Percentiles rank a stretch among this genome's conserved stretches.
Conservation (phyloP, 1,140 invertebrate species). For the Brachionus plicatilis region DNA sequence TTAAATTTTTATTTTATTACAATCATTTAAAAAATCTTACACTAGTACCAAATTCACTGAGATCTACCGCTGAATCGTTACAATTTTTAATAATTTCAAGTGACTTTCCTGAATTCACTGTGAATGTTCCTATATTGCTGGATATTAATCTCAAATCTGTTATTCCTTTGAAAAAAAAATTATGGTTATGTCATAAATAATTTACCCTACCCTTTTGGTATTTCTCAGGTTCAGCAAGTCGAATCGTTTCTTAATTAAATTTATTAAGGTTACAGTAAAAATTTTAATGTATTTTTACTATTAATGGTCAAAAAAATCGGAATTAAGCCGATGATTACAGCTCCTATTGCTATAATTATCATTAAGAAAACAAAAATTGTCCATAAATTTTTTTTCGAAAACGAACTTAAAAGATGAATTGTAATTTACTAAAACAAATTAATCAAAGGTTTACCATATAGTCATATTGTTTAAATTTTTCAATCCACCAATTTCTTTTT, state of each 20-base stretch:
- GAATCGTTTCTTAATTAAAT: neutral
- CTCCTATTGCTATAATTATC: neutral
- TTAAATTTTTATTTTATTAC: neutral
- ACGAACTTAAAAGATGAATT: neutral
- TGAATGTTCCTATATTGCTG: neutral
- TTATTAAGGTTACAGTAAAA: too few relatives aligned
- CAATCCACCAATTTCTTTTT: too few relatives aligned
- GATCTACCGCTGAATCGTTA: neutral
- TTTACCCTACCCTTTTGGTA: neutral
- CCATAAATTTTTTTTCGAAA: neutral
- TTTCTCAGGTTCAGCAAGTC: neutral
- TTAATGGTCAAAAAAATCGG: neutral
- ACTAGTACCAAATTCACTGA: neutral
- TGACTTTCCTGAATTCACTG: neutral
- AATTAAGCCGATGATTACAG: neutral
- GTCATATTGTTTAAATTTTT: neutral
- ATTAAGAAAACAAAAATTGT: neutral
- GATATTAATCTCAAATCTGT: neutral
- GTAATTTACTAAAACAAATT: neutral
- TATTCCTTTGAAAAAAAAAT: neutral
- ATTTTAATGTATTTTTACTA: neutral
- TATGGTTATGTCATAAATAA: neutral
- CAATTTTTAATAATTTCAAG: neutral
- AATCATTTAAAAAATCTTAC: neutral
- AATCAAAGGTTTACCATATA: neutral